Percentiles rank a stretch among this genome's conserved stretches.
phyloP scores from a whole-genome alignment of 2,797 vertebrate genomes.

The Lepus townsendii region DNA sequence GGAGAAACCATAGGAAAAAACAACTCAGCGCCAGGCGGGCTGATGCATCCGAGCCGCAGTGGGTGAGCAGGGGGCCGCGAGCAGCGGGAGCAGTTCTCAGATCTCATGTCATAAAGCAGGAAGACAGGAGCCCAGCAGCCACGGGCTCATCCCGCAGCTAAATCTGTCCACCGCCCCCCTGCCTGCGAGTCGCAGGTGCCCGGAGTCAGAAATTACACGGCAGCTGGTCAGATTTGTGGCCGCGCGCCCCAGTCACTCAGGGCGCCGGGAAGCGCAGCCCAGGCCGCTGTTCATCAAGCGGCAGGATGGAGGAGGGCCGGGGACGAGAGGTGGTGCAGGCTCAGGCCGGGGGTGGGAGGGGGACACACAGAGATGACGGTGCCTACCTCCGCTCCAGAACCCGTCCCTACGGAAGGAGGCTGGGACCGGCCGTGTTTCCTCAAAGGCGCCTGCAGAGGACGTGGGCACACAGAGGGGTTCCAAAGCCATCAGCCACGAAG shows the following conservation, averaged over 20 bases:
- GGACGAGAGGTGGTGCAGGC: not conserved
- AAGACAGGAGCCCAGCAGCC: not conserved
- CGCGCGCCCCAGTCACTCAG: not conserved
- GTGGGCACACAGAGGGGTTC: not conserved
- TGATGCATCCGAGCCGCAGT: rapidly evolving
- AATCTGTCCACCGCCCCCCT: constrained; percentile 28
- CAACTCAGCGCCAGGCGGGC: too few relatives aligned
- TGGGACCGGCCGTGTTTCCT: not conserved
- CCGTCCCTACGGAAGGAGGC: not conserved
- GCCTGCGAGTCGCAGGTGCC: not conserved
- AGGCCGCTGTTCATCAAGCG: not conserved
- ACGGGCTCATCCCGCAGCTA: not conserved
- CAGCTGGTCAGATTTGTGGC: not conserved
- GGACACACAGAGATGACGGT: too few relatives aligned
- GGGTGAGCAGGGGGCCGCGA: rapidly evolving
- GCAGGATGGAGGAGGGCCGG: rapidly evolving
- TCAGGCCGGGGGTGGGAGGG: not conserved
- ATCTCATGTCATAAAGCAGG: not conserved
- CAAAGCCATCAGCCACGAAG: not conserved
- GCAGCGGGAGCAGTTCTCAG: rapidly evolving
- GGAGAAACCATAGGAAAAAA: not conserved
- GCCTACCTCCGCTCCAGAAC: too few relatives aligned
- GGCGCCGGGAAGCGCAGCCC: not conserved
- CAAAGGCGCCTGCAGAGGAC: not conserved
- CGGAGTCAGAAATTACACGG: constrained; percentile 43